phyloP scores from a whole-genome alignment of 2,797 vertebrate species.

The Pangasius djambal region DNA sequence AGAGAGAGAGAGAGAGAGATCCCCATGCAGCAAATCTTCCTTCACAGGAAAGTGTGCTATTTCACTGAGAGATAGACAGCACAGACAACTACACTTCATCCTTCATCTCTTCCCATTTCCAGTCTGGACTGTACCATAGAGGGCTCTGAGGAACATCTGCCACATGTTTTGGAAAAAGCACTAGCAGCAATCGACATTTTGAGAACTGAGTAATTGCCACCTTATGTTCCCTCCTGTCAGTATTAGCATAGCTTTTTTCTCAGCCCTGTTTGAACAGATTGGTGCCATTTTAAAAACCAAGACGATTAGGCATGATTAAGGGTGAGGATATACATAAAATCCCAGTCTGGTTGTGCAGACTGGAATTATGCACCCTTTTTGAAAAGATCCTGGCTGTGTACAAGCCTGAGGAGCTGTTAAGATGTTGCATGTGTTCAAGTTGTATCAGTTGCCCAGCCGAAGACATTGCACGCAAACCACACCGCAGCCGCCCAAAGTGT shows the following conservation, averaged over 20 bases:
- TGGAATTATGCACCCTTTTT: constrained; percentile 63
- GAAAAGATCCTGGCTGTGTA: constrained; percentile 64
- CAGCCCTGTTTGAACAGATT: constrained; percentile 45
- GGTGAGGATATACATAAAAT: constrained; percentile 44
- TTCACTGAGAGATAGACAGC: constrained; percentile 36
- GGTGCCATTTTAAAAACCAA: constrained; percentile 47
- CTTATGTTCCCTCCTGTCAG: constrained; percentile 39
- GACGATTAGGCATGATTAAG: constrained; percentile 44
- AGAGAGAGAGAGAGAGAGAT: constrained; percentile 60
- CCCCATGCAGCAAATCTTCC: constrained; percentile 67
- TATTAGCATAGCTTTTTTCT: constrained; percentile 41
- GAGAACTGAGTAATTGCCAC: constrained; percentile 22
- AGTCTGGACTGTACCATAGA: constrained; percentile 1
- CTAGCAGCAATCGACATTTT: constrained; percentile 16
- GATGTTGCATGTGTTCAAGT: constrained; percentile 65
- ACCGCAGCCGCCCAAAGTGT: constrained; percentile 74
- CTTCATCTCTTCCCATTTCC: constrained; percentile 15
- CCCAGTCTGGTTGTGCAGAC: constrained; percentile 60
- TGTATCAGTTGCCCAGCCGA: constrained; percentile 64
- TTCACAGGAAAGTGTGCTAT: constrained; percentile 61
- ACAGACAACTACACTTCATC: constrained; percentile 26
- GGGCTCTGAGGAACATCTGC: constrained; percentile 33
- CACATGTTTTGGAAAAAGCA: constrained; percentile 22
- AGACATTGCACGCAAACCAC: constrained; percentile 67
- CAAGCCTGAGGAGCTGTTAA: constrained; percentile 68